These are phyloP conservation scores for Cyclina sinensis DNA, from an alignment of 1,140 invertebrate genomes.

Conservation along the genomic window DNA sequence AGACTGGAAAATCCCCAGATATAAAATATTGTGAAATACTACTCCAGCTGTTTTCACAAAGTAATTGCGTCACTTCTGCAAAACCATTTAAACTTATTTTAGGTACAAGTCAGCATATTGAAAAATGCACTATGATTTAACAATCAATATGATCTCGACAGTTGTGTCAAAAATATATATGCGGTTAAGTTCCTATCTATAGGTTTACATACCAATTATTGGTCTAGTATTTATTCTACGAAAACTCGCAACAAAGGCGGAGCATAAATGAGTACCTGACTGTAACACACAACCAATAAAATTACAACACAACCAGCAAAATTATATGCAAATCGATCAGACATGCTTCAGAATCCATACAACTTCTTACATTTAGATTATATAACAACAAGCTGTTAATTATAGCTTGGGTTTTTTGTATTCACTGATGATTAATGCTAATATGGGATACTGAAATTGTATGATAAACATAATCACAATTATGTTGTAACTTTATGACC, in stretches of 20 bases:
- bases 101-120: no score
- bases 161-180: background rate
- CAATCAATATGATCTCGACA: constrained; percentile 3
- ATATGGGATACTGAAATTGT: no score
- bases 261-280: constrained; percentile 20
- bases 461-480: no score
- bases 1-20: background rate
- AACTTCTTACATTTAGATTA: background rate
- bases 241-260: constrained; percentile 10
- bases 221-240: background rate
- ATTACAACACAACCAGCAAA: background rate
- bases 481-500: no score
- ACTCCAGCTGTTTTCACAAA: constrained; percentile 18
- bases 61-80: background rate
- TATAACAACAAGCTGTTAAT: background rate
- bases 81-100: background rate
- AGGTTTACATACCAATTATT: background rate
- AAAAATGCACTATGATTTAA: no score
- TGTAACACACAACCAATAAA: constrained; percentile 12
- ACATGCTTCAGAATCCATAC: background rate
- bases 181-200: background rate
- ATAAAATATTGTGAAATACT: background rate
- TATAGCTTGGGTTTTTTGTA: no score
- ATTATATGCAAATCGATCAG: background rate
- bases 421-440: no score